Evolutionary conservation across 2,797 vertebrate genomes (phyloP).

Genomic region (Hoplostethus atlanticus): DNA sequence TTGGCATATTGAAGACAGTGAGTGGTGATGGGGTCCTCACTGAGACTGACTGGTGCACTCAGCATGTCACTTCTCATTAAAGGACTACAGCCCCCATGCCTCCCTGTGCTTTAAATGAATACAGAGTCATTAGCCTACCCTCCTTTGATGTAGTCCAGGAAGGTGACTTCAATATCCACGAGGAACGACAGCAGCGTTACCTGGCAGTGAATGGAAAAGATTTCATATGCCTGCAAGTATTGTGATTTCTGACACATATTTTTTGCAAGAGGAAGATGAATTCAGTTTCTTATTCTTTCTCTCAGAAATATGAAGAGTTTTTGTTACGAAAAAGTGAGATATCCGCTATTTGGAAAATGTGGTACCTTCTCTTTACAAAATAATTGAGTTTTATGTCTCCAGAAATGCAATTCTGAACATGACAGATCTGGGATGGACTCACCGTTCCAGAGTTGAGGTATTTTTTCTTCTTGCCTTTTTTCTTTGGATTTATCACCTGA

Average conservation of each 20-base stretch:
- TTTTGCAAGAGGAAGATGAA: too few species aligned
- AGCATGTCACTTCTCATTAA: constrained; percentile 52
- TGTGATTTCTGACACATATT: too few species aligned
- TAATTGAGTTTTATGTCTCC: constrained; percentile 14
- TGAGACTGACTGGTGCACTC: constrained; percentile 32
- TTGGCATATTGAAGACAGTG: constrained; percentile 48
- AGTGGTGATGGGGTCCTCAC: constrained; percentile 44
- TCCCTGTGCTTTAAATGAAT: constrained; percentile 9
- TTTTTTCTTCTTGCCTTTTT: constrained; percentile 98
- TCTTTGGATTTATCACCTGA: constrained; percentile 98
- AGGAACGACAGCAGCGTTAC: constrained; percentile 98
- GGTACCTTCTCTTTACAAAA: too few species aligned
- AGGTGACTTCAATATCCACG: constrained; percentile 97
- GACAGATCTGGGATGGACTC: constrained; percentile 59
- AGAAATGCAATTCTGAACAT: background rate
- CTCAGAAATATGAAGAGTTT: too few species aligned
- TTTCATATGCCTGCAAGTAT: too few species aligned
- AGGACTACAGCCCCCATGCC: constrained; percentile 29
- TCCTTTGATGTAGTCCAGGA: constrained; percentile 99
- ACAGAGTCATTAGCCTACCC: constrained; percentile 86
- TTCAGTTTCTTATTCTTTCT: too few species aligned
- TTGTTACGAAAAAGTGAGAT: too few species aligned
- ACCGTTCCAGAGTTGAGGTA: constrained; percentile 98
- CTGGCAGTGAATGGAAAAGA: constrained; percentile 74
- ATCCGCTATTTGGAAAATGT: too few species aligned